Conservation (phyloP, 2,888 invertebrate genomes). For the Dimorphilus gyrociliatus region DNA sequence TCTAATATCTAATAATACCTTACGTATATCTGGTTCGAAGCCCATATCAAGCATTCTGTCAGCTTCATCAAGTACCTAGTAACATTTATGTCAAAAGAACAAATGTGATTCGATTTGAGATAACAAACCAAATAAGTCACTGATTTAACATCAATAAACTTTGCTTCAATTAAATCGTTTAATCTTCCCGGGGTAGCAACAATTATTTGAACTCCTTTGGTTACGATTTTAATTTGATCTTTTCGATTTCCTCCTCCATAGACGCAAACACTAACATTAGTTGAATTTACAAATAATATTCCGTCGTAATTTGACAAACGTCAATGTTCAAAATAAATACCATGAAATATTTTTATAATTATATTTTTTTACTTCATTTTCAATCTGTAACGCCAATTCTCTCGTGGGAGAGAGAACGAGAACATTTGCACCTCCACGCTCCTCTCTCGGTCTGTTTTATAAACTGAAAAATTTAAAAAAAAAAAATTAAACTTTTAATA, state of each 20-base stretch:
- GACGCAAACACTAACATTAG: slow-evolving; percentile 48
- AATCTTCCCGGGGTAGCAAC: slow-evolving; percentile 86
- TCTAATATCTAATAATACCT: slow-evolving; percentile 32
- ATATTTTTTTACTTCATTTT: slow-evolving; percentile 75
- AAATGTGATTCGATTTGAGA: too few species aligned
- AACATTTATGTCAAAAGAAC: slow-evolving; percentile 4
- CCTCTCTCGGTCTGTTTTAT: slow-evolving; percentile 46
- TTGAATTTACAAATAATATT: slow-evolving; percentile 6
- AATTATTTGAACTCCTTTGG: slow-evolving; percentile 73
- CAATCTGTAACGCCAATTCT: slow-evolving; percentile 79
- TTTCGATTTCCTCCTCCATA: slow-evolving; percentile 74
- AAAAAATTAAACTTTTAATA: slow-evolving; percentile 6
- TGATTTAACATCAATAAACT: slow-evolving; percentile 51
- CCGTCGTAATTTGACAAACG: not conserved
- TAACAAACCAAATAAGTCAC: slow-evolving; percentile 59
- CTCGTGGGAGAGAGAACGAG: slow-evolving; percentile 79
- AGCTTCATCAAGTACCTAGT: slow-evolving; percentile 63
- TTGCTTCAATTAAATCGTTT: slow-evolving; percentile 63
- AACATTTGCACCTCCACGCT: slow-evolving; percentile 65
- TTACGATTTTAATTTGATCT: slow-evolving; percentile 57
- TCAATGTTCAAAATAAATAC: too few species aligned
- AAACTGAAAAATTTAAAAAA: not conserved
- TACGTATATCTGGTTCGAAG: slow-evolving; percentile 46
- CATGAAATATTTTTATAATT: slow-evolving; percentile 63
- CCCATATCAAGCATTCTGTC: slow-evolving; percentile 50